These are phyloP conservation scores for Caenorhabditis inopinata DNA, from an alignment of 1,140 invertebrate species.

Conservation along the genomic window DNA sequence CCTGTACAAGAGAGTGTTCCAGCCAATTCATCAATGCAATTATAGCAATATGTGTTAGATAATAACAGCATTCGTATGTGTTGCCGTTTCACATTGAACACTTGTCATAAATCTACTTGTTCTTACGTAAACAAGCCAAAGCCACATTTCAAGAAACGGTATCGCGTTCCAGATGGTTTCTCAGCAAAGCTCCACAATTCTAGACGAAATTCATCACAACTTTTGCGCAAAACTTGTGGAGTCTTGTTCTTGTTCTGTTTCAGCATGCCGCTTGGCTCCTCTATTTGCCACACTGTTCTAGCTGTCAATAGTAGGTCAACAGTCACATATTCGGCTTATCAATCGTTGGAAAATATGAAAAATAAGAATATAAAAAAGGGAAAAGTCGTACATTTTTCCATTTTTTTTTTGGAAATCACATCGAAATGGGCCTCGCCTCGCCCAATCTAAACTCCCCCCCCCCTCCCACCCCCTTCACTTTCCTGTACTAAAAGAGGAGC, in stretches of 20 bases:
- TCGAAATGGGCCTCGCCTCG: too few species aligned
- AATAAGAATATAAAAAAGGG: conserved; percentile 50
- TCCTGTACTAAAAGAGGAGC: neutral
- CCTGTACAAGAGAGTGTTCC: neutral
- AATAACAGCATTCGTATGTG: conserved; percentile 14
- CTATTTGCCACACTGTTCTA: neutral
- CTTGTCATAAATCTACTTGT: too few species aligned
- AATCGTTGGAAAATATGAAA: conserved; percentile 40
- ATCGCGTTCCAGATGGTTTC: too few species aligned
- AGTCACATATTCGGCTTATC: conserved; percentile 24
- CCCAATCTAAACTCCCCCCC: neutral
- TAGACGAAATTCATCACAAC: too few species aligned
- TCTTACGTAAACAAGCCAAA: too few species aligned
- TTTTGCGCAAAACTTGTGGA: too few species aligned
- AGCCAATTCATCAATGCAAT: conserved; percentile 22
- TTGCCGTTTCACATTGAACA: conserved; percentile 11
- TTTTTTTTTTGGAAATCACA: too few species aligned
- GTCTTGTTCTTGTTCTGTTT: too few species aligned
- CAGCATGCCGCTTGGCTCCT: neutral
- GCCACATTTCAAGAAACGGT: too few species aligned
- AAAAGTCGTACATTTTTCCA: too few species aligned
- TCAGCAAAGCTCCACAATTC: too few species aligned
- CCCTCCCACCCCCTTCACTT: neutral
- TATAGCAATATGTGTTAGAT: neutral
- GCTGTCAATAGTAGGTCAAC: conserved; percentile 6